Evolutionary conservation across 2,888 invertebrate species (phyloP).

Genomic region (Leuctra nigra): DNA sequence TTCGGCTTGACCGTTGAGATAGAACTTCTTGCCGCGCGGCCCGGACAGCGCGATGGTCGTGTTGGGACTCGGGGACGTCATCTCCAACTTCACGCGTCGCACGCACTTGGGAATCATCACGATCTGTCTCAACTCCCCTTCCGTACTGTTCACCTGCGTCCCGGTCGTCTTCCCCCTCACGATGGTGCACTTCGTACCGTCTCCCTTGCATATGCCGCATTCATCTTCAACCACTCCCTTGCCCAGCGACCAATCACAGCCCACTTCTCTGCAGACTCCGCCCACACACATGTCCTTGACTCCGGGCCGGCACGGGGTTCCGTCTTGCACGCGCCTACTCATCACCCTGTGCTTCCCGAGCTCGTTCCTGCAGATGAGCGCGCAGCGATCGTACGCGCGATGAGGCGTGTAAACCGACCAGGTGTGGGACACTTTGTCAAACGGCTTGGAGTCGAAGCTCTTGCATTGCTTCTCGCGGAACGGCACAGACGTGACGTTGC

Average conservation of each 20-base stretch:
- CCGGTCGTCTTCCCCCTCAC: slow-evolving; percentile 39
- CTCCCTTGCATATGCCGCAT: slow-evolving; percentile 62
- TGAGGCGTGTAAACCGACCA: not conserved
- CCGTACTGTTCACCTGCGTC: not conserved
- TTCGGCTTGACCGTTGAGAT: slow-evolving; percentile 57
- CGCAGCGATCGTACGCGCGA: slow-evolving; percentile 39
- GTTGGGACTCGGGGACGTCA: slow-evolving; percentile 47
- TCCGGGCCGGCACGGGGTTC: slow-evolving; percentile 55
- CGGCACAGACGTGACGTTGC: slow-evolving; percentile 41
- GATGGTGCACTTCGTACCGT: slow-evolving; percentile 56
- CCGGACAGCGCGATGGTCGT: slow-evolving; percentile 48
- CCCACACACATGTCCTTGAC: slow-evolving; percentile 57
- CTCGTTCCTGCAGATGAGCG: slow-evolving; percentile 55
- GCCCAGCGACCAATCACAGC: slow-evolving; percentile 58
- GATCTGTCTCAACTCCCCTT: slow-evolving; percentile 41
- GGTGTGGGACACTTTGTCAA: slow-evolving; percentile 44
- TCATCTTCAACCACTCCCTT: slow-evolving; percentile 57
- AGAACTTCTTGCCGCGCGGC: slow-evolving; percentile 44
- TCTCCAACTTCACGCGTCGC: slow-evolving; percentile 53
- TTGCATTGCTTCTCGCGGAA: slow-evolving; percentile 47
- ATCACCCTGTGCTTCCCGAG: slow-evolving; percentile 51
- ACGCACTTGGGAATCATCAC: slow-evolving; percentile 52
- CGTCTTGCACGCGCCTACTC: slow-evolving; percentile 53
- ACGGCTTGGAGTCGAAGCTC: slow-evolving; percentile 45
- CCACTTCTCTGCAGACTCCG: slow-evolving; percentile 55